Conservation (phyloP, 2,888 invertebrate species). For the Sarcophaga caerulescens region DNA sequence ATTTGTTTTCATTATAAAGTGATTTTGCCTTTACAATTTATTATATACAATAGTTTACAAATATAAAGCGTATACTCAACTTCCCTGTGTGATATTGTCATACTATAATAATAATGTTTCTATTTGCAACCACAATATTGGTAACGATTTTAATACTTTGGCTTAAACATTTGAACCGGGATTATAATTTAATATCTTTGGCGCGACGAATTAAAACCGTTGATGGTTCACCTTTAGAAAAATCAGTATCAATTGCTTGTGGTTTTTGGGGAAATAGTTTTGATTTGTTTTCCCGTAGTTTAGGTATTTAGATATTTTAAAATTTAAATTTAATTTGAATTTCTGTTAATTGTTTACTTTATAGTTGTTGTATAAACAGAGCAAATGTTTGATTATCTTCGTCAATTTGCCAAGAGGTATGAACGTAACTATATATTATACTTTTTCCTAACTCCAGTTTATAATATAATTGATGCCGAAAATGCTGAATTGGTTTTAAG, state of each 20-base stretch:
- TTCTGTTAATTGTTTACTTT: no score
- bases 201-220: constrained; percentile 72
- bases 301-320: constrained; percentile 40
- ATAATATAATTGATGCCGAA: constrained; percentile 74
- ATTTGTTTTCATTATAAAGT: no score
- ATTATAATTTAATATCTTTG: constrained; percentile 67
- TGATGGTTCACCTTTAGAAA: constrained; percentile 73
- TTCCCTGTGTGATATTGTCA: no score
- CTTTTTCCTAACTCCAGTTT: constrained; percentile 66
- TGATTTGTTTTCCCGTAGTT: constrained; percentile 71
- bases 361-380: no score
- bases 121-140: constrained; percentile 13
- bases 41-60: background rate
- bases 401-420: constrained; percentile 46
- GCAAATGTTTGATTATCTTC: constrained; percentile 69
- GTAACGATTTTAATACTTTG: constrained; percentile 12
- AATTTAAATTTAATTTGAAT: no score
- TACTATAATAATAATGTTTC: constrained; percentile 20
- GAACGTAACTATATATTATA: constrained; percentile 72
- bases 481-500: constrained; percentile 74
- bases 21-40: no score
- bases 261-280: constrained; percentile 75
- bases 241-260: constrained; percentile 62
- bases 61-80: background rate
- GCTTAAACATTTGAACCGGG: constrained; percentile 23